Percentiles rank a stretch among this genome's conserved stretches.
phyloP scores from a whole-genome alignment of 1,140 invertebrate species.

The Drosophila ironensis region DNA sequence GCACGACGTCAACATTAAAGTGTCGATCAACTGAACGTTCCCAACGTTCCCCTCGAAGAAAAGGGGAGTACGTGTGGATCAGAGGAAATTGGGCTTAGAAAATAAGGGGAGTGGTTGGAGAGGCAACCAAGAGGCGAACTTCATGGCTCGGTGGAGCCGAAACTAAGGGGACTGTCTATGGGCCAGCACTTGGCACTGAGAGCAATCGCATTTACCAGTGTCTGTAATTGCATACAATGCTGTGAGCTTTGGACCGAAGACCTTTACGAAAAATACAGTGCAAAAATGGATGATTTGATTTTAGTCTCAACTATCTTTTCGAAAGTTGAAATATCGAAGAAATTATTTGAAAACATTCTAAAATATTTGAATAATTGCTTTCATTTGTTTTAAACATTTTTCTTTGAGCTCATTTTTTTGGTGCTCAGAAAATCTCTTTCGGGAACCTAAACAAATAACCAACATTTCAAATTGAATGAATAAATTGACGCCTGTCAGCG shows the following conservation, averaged over 20 bases:
- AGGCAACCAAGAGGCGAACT: conserved; percentile 70
- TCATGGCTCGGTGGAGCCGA: conserved; percentile 62
- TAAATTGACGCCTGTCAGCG: conserved; percentile 47
- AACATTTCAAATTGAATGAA: conserved; percentile 59
- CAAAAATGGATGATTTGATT: too few relatives aligned
- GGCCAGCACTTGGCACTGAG: conserved; percentile 30
- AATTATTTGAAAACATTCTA: too few relatives aligned
- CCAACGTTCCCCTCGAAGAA: too few relatives aligned
- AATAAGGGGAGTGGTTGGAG: conserved; percentile 8
- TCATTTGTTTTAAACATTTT: too few relatives aligned
- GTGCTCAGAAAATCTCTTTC: conserved; percentile 11
- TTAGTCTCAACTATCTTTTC: too few relatives aligned
- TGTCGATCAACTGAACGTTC: conserved; percentile 79
- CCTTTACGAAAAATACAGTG: conserved; percentile 7
- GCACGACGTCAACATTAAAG: conserved; percentile 80
- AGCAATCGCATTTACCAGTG: conserved; percentile 68
- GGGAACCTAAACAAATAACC: conserved; percentile 64
- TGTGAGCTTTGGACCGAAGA: conserved; percentile 33
- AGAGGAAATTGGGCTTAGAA: too few relatives aligned
- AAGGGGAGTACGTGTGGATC: neutral
- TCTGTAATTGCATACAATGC: conserved; percentile 75
- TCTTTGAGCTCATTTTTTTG: neutral
- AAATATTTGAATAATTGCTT: too few relatives aligned
- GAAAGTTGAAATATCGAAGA: too few relatives aligned
- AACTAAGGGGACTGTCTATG: conserved; percentile 15